Conservation (phyloP, 2,888 invertebrate genomes). For the Corythucha ciliata region DNA sequence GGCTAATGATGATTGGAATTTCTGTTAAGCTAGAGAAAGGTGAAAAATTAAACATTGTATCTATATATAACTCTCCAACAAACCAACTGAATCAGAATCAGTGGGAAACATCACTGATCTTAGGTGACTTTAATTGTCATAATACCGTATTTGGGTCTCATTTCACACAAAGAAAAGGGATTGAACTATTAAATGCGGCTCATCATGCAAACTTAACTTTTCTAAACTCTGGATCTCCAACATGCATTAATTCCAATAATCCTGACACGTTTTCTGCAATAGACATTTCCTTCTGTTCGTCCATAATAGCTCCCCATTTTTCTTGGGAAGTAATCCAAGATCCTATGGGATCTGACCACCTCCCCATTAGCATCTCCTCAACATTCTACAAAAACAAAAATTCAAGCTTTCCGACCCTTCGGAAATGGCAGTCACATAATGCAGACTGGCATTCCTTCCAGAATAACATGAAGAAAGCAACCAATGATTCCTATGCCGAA, state of each 20-base stretch:
- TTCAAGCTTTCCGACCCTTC: neutral
- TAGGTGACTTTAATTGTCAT: conserved; percentile 12
- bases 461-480: no score
- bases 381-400: neutral
- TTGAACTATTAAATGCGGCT: neutral
- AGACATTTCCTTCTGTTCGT: conserved; percentile 7
- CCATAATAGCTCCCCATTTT: neutral
- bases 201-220: neutral
- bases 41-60: no score
- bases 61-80: no score
- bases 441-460: no score
- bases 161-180: neutral
- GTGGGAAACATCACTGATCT: neutral
- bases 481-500: no score
- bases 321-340: conserved; percentile 2
- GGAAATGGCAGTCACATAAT: neutral
- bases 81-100: no score
- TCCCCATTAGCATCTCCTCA: neutral
- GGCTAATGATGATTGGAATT: no score
- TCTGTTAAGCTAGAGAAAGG: no score
- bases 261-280: conserved; percentile 2
- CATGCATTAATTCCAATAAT: neutral
- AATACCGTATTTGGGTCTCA: neutral
- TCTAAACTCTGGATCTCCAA: conserved; percentile 5
- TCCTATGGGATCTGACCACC: conserved; percentile 11